Percentiles rank a stretch among this genome's conserved stretches.
Evolutionary conservation across 2,888 invertebrate genomes (phyloP).

Genomic region (Eupeodes latifasciatus): DNA sequence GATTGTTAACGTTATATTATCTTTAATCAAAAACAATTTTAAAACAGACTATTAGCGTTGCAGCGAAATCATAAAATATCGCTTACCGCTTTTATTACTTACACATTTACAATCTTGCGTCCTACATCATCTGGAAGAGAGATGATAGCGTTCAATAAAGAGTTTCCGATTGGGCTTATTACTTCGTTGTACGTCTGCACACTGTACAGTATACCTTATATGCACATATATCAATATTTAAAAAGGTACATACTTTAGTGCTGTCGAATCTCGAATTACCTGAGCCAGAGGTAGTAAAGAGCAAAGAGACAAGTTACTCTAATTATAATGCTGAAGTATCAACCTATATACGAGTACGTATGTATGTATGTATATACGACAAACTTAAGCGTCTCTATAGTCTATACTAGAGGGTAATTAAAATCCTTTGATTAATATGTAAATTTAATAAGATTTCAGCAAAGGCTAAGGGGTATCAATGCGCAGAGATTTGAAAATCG

Average conservation of each 20-base stretch:
- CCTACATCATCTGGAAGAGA: background rate
- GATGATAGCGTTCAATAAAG: slow-evolving; percentile 17
- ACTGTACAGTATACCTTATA: no score
- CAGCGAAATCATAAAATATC: slow-evolving; percentile 70
- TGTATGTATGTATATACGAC: background rate
- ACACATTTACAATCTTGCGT: background rate
- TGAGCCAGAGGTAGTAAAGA: slow-evolving; percentile 60
- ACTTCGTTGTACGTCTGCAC: slow-evolving; percentile 27
- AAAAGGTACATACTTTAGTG: slow-evolving; percentile 48
- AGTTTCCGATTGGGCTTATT: slow-evolving; percentile 65
- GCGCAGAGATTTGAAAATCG: slow-evolving; percentile 42
- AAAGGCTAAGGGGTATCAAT: slow-evolving; percentile 60
- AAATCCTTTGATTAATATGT: slow-evolving; percentile 78
- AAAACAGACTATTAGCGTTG: slow-evolving; percentile 67
- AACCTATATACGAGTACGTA: slow-evolving; percentile 13
- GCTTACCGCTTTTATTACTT: slow-evolving; percentile 34
- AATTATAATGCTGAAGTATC: slow-evolving; percentile 75
- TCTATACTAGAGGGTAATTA: slow-evolving; percentile 75
- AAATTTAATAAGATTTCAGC: slow-evolving; percentile 78
- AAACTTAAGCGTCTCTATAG: slow-evolving; percentile 51
- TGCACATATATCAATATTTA: background rate
- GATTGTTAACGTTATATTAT: no score
- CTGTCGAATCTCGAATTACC: slow-evolving; percentile 72
- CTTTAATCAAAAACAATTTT: background rate
- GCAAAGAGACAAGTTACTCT: slow-evolving; percentile 75